These are phyloP conservation scores for Cryptophagus acutangulus DNA, from an alignment of 2,888 invertebrate species.

Conservation along the genomic window DNA sequence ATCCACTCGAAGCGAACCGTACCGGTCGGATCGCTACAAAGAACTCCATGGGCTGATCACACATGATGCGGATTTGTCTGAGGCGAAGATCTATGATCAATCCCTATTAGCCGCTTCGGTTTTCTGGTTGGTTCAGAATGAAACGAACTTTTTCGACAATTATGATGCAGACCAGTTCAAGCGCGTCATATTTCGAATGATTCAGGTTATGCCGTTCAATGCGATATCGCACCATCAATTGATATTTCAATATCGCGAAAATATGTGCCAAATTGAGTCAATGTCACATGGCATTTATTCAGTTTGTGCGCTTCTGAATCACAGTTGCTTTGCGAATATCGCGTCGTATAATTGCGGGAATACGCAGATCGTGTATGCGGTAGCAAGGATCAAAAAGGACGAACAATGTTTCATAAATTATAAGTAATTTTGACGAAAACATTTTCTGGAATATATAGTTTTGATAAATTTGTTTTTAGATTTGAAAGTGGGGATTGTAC, in stretches of 20 bases:
- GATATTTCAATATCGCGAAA: slow-evolving; percentile 51
- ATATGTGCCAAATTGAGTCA: slow-evolving; percentile 46
- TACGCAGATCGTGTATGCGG: slow-evolving; percentile 53
- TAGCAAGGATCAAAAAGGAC: slow-evolving; percentile 65
- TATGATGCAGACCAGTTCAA: no score
- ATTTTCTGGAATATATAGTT: no score
- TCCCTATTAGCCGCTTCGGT: slow-evolving; percentile 60
- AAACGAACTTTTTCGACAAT: slow-evolving; percentile 57
- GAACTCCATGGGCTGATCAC: slow-evolving; percentile 65
- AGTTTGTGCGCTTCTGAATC: slow-evolving; percentile 78
- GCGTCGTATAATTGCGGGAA: slow-evolving; percentile 57
- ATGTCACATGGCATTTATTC: slow-evolving; percentile 71
- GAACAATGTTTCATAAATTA: slow-evolving; percentile 77
- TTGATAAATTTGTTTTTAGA: no score
- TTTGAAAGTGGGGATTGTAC: no score
- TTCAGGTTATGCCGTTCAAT: slow-evolving; percentile 80
- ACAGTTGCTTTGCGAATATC: slow-evolving; percentile 83
- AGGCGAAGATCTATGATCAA: slow-evolving; percentile 70
- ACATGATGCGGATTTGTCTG: slow-evolving; percentile 60
- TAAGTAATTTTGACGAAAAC: no score
- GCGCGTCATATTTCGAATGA: slow-evolving; percentile 65
- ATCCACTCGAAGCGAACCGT: no score
- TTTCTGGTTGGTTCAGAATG: slow-evolving; percentile 55
- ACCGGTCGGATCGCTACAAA: slow-evolving; percentile 48
- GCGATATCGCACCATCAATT: slow-evolving; percentile 83